Conservation (phyloP, 2,888 invertebrate species). For the Adelognathus sp. region DNA sequence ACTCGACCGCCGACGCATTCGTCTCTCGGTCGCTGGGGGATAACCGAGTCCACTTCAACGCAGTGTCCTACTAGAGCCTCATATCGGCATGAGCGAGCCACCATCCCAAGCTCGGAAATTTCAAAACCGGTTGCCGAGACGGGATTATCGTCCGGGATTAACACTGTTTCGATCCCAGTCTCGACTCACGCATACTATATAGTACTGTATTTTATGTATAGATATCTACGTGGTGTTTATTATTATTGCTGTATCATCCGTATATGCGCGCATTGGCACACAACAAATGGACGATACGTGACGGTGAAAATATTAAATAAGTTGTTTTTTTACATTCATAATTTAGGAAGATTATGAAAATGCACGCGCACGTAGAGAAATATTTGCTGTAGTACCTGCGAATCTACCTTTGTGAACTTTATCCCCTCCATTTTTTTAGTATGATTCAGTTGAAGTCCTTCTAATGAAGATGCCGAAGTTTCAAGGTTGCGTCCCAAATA, state of each 20-base stretch:
- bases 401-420: too few relatives aligned
- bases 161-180: constrained; percentile 22
- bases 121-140: constrained; percentile 47
- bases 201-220: not conserved
- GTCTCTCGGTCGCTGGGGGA: constrained; percentile 39
- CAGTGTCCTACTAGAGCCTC: not conserved
- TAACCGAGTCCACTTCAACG: constrained; percentile 10
- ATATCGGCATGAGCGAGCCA: constrained; percentile 12
- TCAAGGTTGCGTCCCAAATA: too few relatives aligned
- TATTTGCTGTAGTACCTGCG: too few relatives aligned
- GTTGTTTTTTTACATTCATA: not conserved
- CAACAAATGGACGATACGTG: not conserved
- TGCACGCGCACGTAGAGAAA: not conserved
- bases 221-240: not conserved
- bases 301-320: not conserved
- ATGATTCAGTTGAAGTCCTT: too few relatives aligned
- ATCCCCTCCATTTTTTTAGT: too few relatives aligned
- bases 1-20: constrained; percentile 37
- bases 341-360: not conserved
- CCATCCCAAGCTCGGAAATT: constrained; percentile 22
- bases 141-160: constrained; percentile 43
- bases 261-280: not conserved
- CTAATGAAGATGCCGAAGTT: too few relatives aligned
- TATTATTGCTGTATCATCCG: constrained; percentile 13
- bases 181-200: constrained; percentile 4